These are phyloP conservation scores for Sogatella furcifera DNA, from an alignment of 1,140 invertebrate genomes.

Conservation along the genomic window DNA sequence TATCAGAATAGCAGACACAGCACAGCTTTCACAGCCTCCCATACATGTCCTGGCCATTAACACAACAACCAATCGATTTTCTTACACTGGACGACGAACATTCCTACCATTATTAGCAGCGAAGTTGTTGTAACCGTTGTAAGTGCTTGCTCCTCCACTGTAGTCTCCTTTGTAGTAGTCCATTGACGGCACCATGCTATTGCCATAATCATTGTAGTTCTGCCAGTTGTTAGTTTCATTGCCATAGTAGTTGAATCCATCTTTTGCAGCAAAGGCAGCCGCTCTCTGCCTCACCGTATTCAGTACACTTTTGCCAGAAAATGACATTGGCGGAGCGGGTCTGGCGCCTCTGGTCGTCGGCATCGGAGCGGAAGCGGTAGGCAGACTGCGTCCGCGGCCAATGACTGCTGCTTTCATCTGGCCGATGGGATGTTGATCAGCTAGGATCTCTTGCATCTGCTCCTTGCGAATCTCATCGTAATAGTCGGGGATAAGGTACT, in stretches of 20 bases:
- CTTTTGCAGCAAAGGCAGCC: conserved; percentile 46
- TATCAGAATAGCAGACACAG: too few species aligned
- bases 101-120: too few species aligned
- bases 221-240: conserved; percentile 2
- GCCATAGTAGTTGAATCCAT: conserved; percentile 1
- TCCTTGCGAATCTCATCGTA: conserved; percentile 72
- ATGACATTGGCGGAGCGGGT: background rate
- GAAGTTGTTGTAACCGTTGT: background rate
- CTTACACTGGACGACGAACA: too few species aligned
- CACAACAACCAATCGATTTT: background rate
- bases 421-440: conserved; percentile 23
- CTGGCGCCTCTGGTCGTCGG: conserved; percentile 20
- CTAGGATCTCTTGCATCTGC: conserved; percentile 60
- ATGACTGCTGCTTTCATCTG: too few species aligned
- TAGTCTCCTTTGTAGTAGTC: background rate
- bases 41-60: background rate
- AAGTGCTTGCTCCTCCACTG: background rate
- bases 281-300: conserved; percentile 65
- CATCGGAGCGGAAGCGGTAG: background rate
- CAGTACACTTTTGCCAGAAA: conserved; percentile 53
- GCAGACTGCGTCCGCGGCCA: conserved; percentile 27
- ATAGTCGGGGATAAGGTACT: conserved; percentile 48
- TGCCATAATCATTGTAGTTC: conserved; percentile 10
- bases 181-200: too few species aligned
- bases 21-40: too few species aligned